A percentile compares a stretch with the other conserved stretches of the same genome.
Evolutionary conservation across 2,113 vertebrate genomes (phyloP).

Genomic region (Pangasianodon hypophthalmus): DNA sequence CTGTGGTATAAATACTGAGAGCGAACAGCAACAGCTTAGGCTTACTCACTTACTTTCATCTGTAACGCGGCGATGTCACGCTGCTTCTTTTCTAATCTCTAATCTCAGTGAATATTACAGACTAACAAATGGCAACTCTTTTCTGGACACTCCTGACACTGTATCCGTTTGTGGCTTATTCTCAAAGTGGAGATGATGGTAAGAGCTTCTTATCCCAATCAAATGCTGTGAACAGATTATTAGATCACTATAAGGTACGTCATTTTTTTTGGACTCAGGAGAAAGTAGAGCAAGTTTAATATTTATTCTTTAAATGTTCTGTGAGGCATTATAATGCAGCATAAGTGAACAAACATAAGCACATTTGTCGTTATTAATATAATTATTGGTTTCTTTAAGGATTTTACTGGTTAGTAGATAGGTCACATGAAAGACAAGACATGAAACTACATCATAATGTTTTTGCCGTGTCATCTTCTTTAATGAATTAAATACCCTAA

Average conservation of each 20-base stretch:
- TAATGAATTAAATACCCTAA: neutral
- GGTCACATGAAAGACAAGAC: neutral
- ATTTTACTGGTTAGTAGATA: neutral
- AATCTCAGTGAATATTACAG: neutral
- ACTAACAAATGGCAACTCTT: slow-evolving; percentile 25
- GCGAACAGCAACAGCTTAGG: neutral
- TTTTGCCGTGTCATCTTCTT: neutral
- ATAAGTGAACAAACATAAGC: neutral
- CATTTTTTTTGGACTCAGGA: neutral
- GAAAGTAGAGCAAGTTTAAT: no score
- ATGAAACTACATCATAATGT: neutral
- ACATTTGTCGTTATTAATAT: neutral
- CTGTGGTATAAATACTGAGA: slow-evolving; percentile 38
- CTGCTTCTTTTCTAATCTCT: neutral
- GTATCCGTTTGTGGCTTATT: slow-evolving; percentile 26
- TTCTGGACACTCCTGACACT: slow-evolving; percentile 34
- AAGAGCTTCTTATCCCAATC: slow-evolving; percentile 3
- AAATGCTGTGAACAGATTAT: neutral
- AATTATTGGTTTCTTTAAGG: neutral
- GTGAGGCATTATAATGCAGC: neutral
- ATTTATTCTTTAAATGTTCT: neutral
- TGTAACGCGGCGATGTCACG: slow-evolving; percentile 26
- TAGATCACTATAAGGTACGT: neutral
- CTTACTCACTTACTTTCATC: neutral
- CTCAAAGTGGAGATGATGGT: slow-evolving; percentile 53